Conservation (phyloP, 53 echinoderm and acorn worm species). For the Pentamera pediparva region DNA sequence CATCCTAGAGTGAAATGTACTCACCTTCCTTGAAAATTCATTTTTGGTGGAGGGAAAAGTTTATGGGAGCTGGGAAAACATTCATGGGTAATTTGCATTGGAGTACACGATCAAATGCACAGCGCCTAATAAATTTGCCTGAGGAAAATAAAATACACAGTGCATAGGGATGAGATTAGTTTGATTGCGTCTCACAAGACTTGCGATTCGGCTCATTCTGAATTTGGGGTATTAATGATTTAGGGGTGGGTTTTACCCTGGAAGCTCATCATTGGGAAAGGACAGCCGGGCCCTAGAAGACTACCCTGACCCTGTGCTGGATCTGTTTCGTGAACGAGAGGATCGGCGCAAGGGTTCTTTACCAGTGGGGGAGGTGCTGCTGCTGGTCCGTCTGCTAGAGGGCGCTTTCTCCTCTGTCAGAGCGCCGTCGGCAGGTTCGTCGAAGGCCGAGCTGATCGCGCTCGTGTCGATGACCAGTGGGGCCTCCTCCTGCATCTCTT, state of each 20-base stretch:
- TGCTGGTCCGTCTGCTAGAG: conserved; percentile 12
- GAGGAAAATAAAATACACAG: neutral
- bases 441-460: conserved; percentile 59
- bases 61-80: too few relatives aligned
- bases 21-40: too few relatives aligned
- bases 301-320: conserved; percentile 28
- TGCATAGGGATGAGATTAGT: neutral
- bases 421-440: neutral
- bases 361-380: conserved; percentile 15
- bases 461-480: conserved; percentile 75
- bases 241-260: too few relatives aligned
- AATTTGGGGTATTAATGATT: too few relatives aligned
- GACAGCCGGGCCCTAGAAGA: conserved; percentile 31
- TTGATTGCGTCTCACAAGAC: too few relatives aligned
- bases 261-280: conserved; percentile 4
- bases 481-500: conserved; percentile 92
- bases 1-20: too few relatives aligned
- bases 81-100: too few relatives aligned
- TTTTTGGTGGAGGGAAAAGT: too few relatives aligned
- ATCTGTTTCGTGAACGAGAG: conserved; percentile 19
- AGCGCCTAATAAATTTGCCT: conserved; percentile 8
- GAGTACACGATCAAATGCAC: too few relatives aligned
- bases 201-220: too few relatives aligned
- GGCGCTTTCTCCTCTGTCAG: neutral
- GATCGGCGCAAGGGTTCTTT: conserved; percentile 18